These are phyloP conservation scores for Drosophila pachea DNA, from an alignment of 1,140 invertebrate genomes.

Conservation along the genomic window DNA sequence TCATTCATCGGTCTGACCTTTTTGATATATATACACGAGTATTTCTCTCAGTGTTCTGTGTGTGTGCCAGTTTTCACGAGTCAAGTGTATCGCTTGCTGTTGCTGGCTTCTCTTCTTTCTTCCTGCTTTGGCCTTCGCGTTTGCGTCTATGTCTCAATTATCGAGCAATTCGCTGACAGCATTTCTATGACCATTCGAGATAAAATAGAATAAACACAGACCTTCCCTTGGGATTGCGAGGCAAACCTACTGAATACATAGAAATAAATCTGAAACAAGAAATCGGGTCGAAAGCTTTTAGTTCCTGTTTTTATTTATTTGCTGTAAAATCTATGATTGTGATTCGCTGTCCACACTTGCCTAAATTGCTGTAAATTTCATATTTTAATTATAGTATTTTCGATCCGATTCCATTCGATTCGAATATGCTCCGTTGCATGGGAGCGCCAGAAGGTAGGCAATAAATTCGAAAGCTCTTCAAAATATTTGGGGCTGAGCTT, in stretches of 20 bases:
- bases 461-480: neutral
- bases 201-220: slow-evolving; percentile 18
- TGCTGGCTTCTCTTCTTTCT: slow-evolving; percentile 1
- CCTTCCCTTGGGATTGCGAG: neutral
- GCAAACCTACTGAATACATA: neutral
- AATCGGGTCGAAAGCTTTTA: too few relatives aligned
- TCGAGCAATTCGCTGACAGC: slow-evolving; percentile 34
- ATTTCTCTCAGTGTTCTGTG: neutral
- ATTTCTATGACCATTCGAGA: slow-evolving; percentile 13
- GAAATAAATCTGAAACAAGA: neutral
- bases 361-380: neutral
- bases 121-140: neutral
- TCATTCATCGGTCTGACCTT: too few relatives aligned
- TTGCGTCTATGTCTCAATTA: slow-evolving; percentile 40
- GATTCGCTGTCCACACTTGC: too few relatives aligned
- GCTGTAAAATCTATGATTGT: too few relatives aligned
- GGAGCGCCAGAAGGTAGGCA: neutral
- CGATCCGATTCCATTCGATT: neutral
- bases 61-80: slow-evolving; percentile 32
- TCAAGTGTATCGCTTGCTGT: slow-evolving; percentile 28
- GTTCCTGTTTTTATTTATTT: too few relatives aligned
- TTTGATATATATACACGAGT: too few relatives aligned
- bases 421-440: neutral
- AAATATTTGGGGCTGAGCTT: neutral
- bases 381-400: neutral